Evolutionary conservation across 2,888 invertebrate species (phyloP), one percentile per base, ranked within the genome.

Genomic region (Chrysotoxum bicinctum): DNA sequence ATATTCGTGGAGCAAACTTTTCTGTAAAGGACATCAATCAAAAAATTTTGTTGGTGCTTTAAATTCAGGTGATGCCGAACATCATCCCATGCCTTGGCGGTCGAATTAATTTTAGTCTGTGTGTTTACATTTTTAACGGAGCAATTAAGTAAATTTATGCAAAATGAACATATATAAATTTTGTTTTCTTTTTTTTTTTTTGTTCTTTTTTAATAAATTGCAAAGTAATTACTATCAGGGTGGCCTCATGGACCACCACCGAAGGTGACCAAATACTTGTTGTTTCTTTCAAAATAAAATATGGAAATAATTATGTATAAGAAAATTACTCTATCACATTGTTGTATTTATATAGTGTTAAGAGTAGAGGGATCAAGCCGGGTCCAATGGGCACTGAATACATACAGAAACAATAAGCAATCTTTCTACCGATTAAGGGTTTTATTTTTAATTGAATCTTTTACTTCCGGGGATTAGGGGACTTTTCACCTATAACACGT

Each of bases 81-180:
- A 72, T 77, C 30, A 26, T 43, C 10, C 7, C 6, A 21, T 21
- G 45, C 12, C 45, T 26, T 45, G 45, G 8, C 19, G 40, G 23
- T 40, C 21, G 35, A 69, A 77, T 82, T 58, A 77, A 77, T 82
- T 82, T 58, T 72, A 58, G 21, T 58, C 52, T 37, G 21, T 77
- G 19, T 70, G 70, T 70, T 76, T 77, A 66, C 58, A 77, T 76
- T 72, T 58, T 50, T 62, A 72, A 26, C 23, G n/a, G 8, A 54
- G 81, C 77, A 77, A 82, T 82, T 77, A 82, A 82, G 48, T 82
- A 64, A 82, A 82, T 82, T 77, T 82, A 82, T 82, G 77, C 81
- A 77, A 77, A 77, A 77, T 77, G 76, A n/a, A n/a, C n/a, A n/a
- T 58, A 37, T 37, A 72, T 72, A 60, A 40, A 32, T 32, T 54